Conservation (phyloP, 2,113 vertebrate genomes). For the Sapayoa aenigma region DNA sequence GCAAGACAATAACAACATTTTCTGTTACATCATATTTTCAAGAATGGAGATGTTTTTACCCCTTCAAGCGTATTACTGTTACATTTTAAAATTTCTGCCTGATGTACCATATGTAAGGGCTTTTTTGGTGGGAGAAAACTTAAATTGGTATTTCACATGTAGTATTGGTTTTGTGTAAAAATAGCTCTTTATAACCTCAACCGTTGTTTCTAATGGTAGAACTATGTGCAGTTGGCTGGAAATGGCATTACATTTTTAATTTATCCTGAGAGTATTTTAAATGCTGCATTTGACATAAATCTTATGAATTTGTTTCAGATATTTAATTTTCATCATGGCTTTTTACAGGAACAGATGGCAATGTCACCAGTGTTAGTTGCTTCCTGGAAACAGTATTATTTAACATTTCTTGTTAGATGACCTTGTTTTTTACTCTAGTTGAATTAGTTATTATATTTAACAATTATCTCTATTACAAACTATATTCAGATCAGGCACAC, state of each 20-base stretch:
- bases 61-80: background rate
- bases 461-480: background rate
- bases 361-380: background rate
- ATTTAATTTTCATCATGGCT: slow-evolving; percentile 6
- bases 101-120: background rate
- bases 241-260: background rate
- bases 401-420: background rate
- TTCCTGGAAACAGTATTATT: slow-evolving; percentile 24
- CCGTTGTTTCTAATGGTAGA: background rate
- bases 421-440: background rate
- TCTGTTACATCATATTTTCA: background rate
- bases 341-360: slow-evolving; percentile 39
- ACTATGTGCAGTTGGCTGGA: background rate
- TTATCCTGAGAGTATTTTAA: background rate
- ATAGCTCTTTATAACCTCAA: background rate
- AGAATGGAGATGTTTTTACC: background rate
- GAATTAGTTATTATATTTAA: background rate
- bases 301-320: slow-evolving; percentile 5
- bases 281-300: background rate
- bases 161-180: background rate
- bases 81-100: background rate
- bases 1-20: background rate
- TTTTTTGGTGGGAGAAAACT: background rate
- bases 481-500: background rate
- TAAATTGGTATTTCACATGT: background rate